Percentiles rank a stretch among this genome's conserved stretches.
phyloP scores from a whole-genome alignment of 1,140 invertebrate genomes.

The Proctacanthus coquilletti region DNA sequence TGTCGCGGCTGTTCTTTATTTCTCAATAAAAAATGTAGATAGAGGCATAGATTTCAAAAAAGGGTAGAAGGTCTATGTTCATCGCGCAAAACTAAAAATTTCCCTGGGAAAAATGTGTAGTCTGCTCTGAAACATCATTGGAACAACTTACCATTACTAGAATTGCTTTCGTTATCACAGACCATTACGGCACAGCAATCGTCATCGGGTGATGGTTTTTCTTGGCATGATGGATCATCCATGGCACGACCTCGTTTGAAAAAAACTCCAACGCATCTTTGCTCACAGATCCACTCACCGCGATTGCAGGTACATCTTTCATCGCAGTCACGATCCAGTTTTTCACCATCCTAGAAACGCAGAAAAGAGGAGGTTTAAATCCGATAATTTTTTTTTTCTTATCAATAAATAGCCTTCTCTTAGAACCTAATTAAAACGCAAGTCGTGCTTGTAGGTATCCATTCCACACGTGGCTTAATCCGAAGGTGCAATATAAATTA shows the following conservation, averaged over 20 bases:
- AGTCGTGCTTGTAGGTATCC: background rate
- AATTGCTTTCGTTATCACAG: conserved; percentile 36
- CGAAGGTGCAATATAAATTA: conserved; percentile 6
- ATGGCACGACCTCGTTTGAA: conserved; percentile 42
- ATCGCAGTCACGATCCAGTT: conserved; percentile 48
- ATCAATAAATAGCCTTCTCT: too few relatives aligned
- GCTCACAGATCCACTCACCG: conserved; percentile 48
- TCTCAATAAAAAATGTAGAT: too few relatives aligned
- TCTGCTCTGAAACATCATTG: too few relatives aligned
- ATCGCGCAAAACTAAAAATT: background rate
- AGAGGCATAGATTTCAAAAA: too few relatives aligned
- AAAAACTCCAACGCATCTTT: conserved; percentile 44
- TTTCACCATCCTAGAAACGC: conserved; percentile 39
- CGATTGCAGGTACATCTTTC: conserved; percentile 50
- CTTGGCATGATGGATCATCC: conserved; percentile 55
- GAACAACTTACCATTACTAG: conserved; percentile 27
- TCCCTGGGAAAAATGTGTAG: too few relatives aligned
- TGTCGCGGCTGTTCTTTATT: too few relatives aligned
- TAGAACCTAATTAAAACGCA: background rate
- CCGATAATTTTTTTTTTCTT: too few relatives aligned
- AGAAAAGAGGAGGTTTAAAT: too few relatives aligned
- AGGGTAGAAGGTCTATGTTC: background rate
- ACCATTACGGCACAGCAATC: conserved; percentile 59
- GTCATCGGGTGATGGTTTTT: conserved; percentile 47
- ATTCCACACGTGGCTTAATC: background rate